These are phyloP conservation scores for Bradysia coprophila DNA, from an alignment of 1,140 invertebrate genomes.

Conservation along the genomic window DNA sequence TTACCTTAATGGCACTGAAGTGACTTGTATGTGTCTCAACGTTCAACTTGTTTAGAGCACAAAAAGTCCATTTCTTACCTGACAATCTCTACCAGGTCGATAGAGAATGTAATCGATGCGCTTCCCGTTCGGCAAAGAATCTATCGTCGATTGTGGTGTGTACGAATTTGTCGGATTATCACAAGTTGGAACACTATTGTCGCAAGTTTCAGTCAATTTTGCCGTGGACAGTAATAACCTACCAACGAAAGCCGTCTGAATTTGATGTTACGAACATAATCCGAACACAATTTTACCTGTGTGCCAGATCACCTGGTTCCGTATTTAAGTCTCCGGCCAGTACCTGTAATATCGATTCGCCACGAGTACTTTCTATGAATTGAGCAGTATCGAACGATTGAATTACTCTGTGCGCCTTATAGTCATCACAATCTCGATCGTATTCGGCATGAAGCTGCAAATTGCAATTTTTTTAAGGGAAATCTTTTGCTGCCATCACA, in stretches of 20 bases:
- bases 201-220: conserved; percentile 27
- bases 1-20: not conserved
- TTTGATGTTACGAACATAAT: conserved; percentile 11
- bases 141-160: conserved; percentile 32
- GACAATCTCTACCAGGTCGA: conserved; percentile 28
- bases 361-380: conserved; percentile 71
- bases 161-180: conserved; percentile 72
- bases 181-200: conserved; percentile 40
- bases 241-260: no score
- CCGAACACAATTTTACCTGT: conserved; percentile 29
- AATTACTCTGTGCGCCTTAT: conserved; percentile 70
- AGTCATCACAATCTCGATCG: conserved; percentile 65
- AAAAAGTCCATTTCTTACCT: conserved; percentile 21
- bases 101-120: conserved; percentile 85
- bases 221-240: conserved; percentile 20
- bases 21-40: no score
- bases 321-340: conserved; percentile 88
- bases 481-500: not conserved
- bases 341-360: conserved; percentile 59
- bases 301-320: conserved; percentile 70
- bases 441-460: conserved; percentile 90
- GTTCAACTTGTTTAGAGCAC: no score
- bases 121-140: conserved; percentile 49
- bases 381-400: conserved; percentile 91
- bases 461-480: conserved; percentile 6